Base-by-base conservation (phyloP, 1,140 invertebrate genomes). In the Maniola jurtina region DNA sequence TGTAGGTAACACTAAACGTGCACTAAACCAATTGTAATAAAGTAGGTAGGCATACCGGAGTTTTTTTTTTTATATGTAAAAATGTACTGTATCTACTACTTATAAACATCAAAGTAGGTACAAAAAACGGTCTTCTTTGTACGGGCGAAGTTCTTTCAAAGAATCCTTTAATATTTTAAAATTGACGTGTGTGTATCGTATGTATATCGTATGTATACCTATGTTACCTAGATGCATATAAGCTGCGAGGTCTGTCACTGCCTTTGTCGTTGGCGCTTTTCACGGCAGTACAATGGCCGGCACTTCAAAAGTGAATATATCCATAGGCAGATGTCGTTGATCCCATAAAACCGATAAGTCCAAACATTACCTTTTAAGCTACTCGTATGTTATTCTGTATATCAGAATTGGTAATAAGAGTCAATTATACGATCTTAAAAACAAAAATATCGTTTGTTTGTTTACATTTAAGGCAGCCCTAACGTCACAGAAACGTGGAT, bases 211-310 rank as follows among this genome's bases (percentile, higher is more conserved):
- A 54, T 25, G 13, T 48, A 9, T 40, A 25, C 25, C 25, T 25
- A 55, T 61, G 36, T 54, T 60, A 54, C 59, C 40, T 54, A 57
- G 65, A 56, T 62, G 61, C 66, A 52, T 68, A 68, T 11, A 62
- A 59, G 54, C 36, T 66, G 61, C 56, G 61, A 61, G 50, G 59
- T 62, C 54, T 58, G 55, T 50, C 65, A 61, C 47, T 59, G 64
- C 60, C 72, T 75, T 77, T 77, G 75, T 77, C 60, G 70, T 60
- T 70, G 65, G 68, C 64, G 70, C 75, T 71, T 71, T 77, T 75
- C 72, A 75, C 65, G 52, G 62, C 73, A 71, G 63, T 71, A 77
- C 75, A 77, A 77, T 71, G 66, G 73, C 70, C 48, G 64, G 64
- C 47, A 71, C 72, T 75, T 77, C 56, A 69, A 61, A 55, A 73